Evolutionary conservation across 2,797 vertebrate genomes (phyloP).

Genomic region (Leptodactylus fallax): DNA sequence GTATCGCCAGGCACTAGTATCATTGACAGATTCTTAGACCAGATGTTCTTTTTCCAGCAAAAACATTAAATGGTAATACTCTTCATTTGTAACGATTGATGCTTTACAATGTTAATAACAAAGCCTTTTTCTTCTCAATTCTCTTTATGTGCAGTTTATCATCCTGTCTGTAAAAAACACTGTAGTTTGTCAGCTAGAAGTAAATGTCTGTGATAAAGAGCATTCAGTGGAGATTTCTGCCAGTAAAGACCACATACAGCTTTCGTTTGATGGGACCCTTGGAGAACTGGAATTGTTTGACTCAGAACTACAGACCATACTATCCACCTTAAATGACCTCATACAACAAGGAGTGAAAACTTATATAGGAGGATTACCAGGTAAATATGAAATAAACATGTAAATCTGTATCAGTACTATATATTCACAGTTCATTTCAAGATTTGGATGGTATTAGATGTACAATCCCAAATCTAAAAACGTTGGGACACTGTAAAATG

Average conservation of each 20-base stretch:
- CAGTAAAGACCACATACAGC: conserved; percentile 75
- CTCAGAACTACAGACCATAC: conserved; percentile 73
- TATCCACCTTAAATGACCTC: conserved; percentile 73
- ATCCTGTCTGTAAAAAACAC: conserved; percentile 81
- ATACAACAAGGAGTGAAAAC: conserved; percentile 79
- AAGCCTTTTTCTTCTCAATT: not conserved
- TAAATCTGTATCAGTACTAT: too few species aligned
- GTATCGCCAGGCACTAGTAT: not conserved
- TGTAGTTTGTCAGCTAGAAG: conserved; percentile 82
- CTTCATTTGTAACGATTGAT: not conserved
- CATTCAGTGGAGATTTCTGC: conserved; percentile 83
- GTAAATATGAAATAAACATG: conserved; percentile 70
- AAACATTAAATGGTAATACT: not conserved
- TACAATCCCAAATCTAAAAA: too few species aligned
- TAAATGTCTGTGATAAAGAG: conserved; percentile 84
- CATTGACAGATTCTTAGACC: not conserved
- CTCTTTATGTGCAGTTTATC: conserved; percentile 78
- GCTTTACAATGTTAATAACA: not conserved
- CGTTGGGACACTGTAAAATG: too few species aligned
- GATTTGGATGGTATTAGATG: too few species aligned
- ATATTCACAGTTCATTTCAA: too few species aligned
- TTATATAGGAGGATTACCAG: conserved; percentile 91
- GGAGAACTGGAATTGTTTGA: conserved; percentile 77
- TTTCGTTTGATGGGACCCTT: conserved; percentile 81
- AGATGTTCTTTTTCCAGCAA: not conserved